Conservation (phyloP, 2,888 invertebrate species). For the Ochlodes sylvanus region DNA sequence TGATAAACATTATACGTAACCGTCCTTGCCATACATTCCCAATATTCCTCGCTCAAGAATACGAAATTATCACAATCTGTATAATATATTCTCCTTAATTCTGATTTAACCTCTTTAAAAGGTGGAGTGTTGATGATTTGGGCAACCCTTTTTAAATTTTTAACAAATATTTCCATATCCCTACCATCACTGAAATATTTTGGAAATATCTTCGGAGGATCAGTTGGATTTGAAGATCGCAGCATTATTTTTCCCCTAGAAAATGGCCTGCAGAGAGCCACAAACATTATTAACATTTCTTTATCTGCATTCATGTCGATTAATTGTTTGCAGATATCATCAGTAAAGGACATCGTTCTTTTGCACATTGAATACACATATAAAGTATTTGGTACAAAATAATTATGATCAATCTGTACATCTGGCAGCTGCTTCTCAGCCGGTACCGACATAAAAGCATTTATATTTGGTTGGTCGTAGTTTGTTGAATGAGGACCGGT, state of each 20-base stretch:
- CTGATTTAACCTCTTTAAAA: conserved; percentile 62
- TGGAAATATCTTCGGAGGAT: conserved; percentile 68
- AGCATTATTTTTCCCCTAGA: conserved; percentile 68
- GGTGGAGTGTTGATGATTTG: conserved; percentile 65
- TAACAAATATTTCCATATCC: conserved; percentile 66
- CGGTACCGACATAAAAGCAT: conserved; percentile 70
- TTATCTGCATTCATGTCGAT: conserved; percentile 63
- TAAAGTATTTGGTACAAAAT: conserved; percentile 70
- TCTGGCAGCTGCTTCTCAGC: conserved; percentile 65
- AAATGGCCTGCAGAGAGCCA: conserved; percentile 69
- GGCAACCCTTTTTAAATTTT: conserved; percentile 62
- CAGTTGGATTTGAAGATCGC: conserved; percentile 59
- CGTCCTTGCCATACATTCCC: conserved; percentile 76
- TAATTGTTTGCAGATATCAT: conserved; percentile 70
- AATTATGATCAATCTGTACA: conserved; percentile 77
- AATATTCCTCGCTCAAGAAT: conserved; percentile 66
- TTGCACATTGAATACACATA: conserved; percentile 65
- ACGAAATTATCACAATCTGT: conserved; percentile 64
- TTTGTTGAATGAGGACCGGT: conserved; percentile 72
- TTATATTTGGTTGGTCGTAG: conserved; percentile 74
- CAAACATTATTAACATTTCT: conserved; percentile 70
- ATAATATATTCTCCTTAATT: conserved; percentile 64
- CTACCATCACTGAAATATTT: conserved; percentile 71
- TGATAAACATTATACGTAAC: conserved; percentile 75
- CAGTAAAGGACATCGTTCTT: conserved; percentile 61